Evolutionary conservation across 2,888 invertebrate genomes (phyloP), one percentile per base, ranked within the genome.

Genomic region (Drosophila parthenogenetica): DNA sequence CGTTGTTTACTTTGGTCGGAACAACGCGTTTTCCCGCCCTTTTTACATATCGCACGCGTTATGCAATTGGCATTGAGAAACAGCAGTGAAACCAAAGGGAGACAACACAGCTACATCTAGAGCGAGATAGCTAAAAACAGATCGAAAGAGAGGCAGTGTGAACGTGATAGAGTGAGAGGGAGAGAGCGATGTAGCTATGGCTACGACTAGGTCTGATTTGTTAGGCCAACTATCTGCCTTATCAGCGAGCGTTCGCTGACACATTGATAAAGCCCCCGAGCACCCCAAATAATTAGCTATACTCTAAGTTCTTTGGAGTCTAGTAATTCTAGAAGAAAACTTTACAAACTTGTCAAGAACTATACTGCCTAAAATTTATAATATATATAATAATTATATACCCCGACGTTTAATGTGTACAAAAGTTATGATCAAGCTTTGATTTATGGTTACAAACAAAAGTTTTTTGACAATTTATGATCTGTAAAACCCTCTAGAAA

Each of bases 151-250:
- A 39, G 22, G 32, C 29, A 29, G 8, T 29, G 2, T 8, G 8
- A 29, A 29, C 29, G 29, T 8, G 22, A 14, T 43, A 32, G 53
- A 46, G 45, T 59, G 35, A 4, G 46, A 29, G 39, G 8, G 25
- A 48, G 46, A 46, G 11, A 32, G n/a, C 19, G 64, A 45, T 19
- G 29, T 25, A 32, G 58, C 42, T 39, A 50, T 53, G 61, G 60
- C 46, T 64, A 63, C 60, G 61, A 51, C 60, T 55, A 77, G 61
- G 75, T 64, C 50, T 75, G 73, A 76, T 76, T 77, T 73, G 80
- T 73, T 73, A 62, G 66, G 57, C 77, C 69, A 82, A 79, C 79
- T 89, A 87, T 85, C 85, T 89, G 75, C 66, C 87, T 85, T 85
- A 85, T 85, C 85, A 89, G 84, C 60, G 35, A 17, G 32, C 68